Evolutionary conservation across 2,888 invertebrate genomes (phyloP).

Genomic region (Herminia tarsipennalis): DNA sequence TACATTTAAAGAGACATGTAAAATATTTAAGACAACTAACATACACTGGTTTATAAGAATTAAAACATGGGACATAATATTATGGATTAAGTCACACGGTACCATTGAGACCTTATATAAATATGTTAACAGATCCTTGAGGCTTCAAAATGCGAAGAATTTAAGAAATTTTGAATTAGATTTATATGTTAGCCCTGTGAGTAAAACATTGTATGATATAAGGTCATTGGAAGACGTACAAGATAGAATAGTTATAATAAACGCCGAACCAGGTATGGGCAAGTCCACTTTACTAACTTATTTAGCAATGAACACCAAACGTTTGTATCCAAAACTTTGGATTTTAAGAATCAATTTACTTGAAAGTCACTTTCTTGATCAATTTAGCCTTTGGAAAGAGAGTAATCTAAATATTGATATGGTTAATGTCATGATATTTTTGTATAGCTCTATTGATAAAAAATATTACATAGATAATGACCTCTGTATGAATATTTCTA

Average conservation of each 20-base stretch:
- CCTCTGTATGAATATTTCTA: background rate
- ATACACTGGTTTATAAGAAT: constrained; percentile 28
- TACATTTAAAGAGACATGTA: constrained; percentile 8
- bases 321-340: constrained; percentile 19
- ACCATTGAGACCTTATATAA: constrained; percentile 15
- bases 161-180: too few relatives aligned
- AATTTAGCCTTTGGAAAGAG: constrained; percentile 14
- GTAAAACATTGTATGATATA: too few relatives aligned
- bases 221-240: constrained; percentile 17
- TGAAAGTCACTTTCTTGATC: constrained; percentile 9
- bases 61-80: background rate
- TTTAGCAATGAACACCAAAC: constrained; percentile 35
- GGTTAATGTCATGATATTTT: constrained; percentile 11
- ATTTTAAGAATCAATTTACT: constrained; percentile 37
- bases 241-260: constrained; percentile 33
- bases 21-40: constrained; percentile 3
- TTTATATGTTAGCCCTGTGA: too few relatives aligned
- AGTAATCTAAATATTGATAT: constrained; percentile 1
- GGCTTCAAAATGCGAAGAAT: too few relatives aligned
- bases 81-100: constrained; percentile 28
- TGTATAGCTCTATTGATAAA: constrained; percentile 13
- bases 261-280: constrained; percentile 40
- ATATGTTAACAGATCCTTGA: too few relatives aligned
- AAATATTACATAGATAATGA: background rate
- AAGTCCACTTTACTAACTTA: constrained; percentile 40